phyloP scores from a whole-genome alignment of 2,888 invertebrate species.

The Platycnemis pennipes region DNA sequence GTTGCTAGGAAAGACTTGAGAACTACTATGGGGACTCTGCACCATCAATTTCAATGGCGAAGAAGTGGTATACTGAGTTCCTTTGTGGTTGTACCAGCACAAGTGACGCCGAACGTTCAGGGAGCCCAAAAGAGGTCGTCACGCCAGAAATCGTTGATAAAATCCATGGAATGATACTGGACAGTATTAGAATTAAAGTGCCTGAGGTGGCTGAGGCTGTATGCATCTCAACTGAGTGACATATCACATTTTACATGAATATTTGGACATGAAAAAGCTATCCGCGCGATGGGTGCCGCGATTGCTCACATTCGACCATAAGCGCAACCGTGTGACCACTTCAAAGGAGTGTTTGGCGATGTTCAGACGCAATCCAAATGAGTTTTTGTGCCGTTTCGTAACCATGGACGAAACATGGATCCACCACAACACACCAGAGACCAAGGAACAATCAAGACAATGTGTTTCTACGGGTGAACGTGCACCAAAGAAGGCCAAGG shows the following conservation, averaged over 20 bases:
- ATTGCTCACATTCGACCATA: constrained; percentile 75
- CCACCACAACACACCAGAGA: not conserved
- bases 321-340: constrained; percentile 74
- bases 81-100: constrained; percentile 69
- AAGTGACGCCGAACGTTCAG: not conserved
- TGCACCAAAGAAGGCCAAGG: constrained; percentile 74
- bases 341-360: constrained; percentile 74
- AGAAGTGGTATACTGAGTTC: constrained; percentile 38
- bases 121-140: not conserved
- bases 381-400: not conserved
- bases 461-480: too few species aligned
- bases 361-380: constrained; percentile 9
- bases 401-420: not conserved
- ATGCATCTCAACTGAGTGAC: not conserved
- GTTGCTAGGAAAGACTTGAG: not conserved
- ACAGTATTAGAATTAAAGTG: not conserved
- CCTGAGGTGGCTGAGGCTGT: not conserved
- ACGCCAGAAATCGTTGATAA: not conserved
- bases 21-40: constrained; percentile 48
- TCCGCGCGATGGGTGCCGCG: constrained; percentile 76
- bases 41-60: constrained; percentile 52
- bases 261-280: constrained; percentile 75
- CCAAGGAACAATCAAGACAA: not conserved
- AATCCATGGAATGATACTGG: not conserved
- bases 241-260: constrained; percentile 70